Evolutionary conservation across 1,140 invertebrate species (phyloP), one percentile per base, ranked within the genome.

Genomic region (Drosophila pseudoobscura): DNA sequence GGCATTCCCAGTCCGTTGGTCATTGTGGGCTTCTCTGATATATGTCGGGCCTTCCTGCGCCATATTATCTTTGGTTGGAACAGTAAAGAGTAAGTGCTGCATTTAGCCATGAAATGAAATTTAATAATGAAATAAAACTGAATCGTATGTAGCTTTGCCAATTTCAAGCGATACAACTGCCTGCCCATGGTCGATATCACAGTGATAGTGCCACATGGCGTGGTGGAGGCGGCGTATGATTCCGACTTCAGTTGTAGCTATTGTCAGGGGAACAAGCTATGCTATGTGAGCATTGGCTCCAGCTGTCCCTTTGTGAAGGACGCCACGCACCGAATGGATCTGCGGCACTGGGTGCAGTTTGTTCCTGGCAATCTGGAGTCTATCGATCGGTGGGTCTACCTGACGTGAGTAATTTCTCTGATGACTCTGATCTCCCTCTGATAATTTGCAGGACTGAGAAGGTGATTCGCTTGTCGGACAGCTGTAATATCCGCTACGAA

Each of bases 311-410:
- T 62, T n/a, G 75, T 82, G 0, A 62, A 64, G 20, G 82, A 87
- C 9, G 24, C 70, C 0, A 78, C 70, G 2, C 49, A 75, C 6
- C 83, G 82, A 0, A 55, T 87, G 54, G 83, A 88, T 45, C 29
- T 82, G 24, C 72, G 78, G 26, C 80, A 82, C 4, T 87, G 63
- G 66, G 50, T 87, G 2, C 75, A 80, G 15, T 87, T 87, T 44
- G 52, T 87, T 2, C 44, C 71, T 2, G 83, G 70, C 7, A 35
- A 1, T 2, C 8, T 87, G 5, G 29, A 68, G 2, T 4, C 5
- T 1, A 87, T 87, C 11, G 53, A 75, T 59, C 64, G 83, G 78
- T 84, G 13, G 29, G 55, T 39, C 6, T 22, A 9, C 1, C 29
- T 31, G 29, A 3, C 2, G 29, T 8, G 4, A 26, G 3, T 26